Evolutionary conservation across 2,113 vertebrate genomes (phyloP).

Genomic region (Salvator merianae): DNA sequence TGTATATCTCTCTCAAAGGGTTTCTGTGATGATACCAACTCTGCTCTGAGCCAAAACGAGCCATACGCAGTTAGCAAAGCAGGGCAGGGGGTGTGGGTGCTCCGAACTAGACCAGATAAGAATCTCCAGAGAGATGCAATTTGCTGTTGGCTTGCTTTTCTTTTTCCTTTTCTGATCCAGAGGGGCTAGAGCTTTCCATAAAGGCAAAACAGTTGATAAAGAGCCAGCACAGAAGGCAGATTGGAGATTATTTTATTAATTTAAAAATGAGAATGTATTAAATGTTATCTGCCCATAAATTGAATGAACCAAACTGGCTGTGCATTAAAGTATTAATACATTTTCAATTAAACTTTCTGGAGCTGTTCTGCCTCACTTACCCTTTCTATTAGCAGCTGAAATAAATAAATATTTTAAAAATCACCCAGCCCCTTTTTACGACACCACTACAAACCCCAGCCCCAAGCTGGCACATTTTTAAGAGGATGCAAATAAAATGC

Average conservation of each 20-base stretch:
- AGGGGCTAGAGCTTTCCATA: slow-evolving; percentile 41
- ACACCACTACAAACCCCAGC: slow-evolving; percentile 1
- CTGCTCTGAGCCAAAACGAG: slow-evolving; percentile 30
- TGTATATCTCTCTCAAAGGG: slow-evolving; percentile 20
- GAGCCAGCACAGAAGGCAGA: slow-evolving; percentile 36
- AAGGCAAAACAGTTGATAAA: slow-evolving; percentile 53
- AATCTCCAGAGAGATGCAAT: slow-evolving; percentile 27
- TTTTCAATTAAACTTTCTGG: slow-evolving; percentile 54
- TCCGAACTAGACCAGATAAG: slow-evolving; percentile 39
- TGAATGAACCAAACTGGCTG: slow-evolving; percentile 37
- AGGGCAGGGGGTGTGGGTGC: not conserved
- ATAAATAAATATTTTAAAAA: not conserved
- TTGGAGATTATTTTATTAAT: slow-evolving; percentile 64
- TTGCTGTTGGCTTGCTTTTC: slow-evolving; percentile 39
- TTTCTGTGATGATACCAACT: slow-evolving; percentile 4
- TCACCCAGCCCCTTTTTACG: slow-evolving; percentile 18
- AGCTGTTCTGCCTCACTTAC: slow-evolving; percentile 12
- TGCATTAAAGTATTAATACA: slow-evolving; percentile 58
- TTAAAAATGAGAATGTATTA: slow-evolving; percentile 57
- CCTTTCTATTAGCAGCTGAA: slow-evolving; percentile 21
- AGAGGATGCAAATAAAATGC: slow-evolving; percentile 39
- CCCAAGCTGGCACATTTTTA: not conserved
- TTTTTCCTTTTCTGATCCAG: slow-evolving; percentile 6
- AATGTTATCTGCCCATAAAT: slow-evolving; percentile 54
- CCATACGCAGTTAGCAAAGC: slow-evolving; percentile 24